A percentile compares a stretch with the other conserved stretches of the same genome.
phyloP scores from a whole-genome alignment of 1,140 invertebrate genomes.

The Diploscapter pachys region DNA sequence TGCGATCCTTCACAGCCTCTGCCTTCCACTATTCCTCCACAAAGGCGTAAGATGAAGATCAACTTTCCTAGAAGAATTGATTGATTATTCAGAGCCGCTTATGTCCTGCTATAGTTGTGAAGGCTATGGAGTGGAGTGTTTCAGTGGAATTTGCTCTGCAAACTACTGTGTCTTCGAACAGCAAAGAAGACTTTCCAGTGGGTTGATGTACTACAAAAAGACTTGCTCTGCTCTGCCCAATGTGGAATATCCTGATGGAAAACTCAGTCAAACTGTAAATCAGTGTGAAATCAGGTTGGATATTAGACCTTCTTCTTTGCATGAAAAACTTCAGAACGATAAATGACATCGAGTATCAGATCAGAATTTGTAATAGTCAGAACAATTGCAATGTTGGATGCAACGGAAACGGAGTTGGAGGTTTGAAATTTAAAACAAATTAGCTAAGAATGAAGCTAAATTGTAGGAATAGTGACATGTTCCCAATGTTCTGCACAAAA shows the following conservation, averaged over 20 bases:
- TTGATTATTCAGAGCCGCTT: conserved; percentile 17
- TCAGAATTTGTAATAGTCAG: conserved; percentile 20
- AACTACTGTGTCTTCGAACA: conserved; percentile 15
- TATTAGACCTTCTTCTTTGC: too few relatives aligned
- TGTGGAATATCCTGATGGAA: conserved; percentile 26
- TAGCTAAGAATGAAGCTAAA: not conserved
- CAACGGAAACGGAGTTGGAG: not conserved
- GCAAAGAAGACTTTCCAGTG: not conserved
- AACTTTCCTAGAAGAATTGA: not conserved
- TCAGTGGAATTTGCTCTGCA: conserved; percentile 11
- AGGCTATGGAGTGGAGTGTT: conserved; percentile 2
- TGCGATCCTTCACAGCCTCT: too few relatives aligned
- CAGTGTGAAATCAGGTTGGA: conserved; percentile 13
- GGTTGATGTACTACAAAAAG: conserved; percentile 5
- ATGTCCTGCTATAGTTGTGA: conserved; percentile 29
- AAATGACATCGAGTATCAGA: conserved; percentile 27
- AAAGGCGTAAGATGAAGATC: conserved; percentile 9
- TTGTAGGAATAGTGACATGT: conserved; percentile 1
- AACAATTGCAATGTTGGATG: conserved; percentile 13
- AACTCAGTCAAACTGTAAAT: not conserved
- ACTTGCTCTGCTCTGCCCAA: conserved; percentile 15
- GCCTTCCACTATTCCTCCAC: conserved; percentile 7
- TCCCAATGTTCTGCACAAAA: not conserved
- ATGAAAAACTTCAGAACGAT: conserved; percentile 7
- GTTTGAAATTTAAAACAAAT: not conserved